phyloP scores from a whole-genome alignment of 2,888 invertebrate species.

The Meteorus cinctellus region DNA sequence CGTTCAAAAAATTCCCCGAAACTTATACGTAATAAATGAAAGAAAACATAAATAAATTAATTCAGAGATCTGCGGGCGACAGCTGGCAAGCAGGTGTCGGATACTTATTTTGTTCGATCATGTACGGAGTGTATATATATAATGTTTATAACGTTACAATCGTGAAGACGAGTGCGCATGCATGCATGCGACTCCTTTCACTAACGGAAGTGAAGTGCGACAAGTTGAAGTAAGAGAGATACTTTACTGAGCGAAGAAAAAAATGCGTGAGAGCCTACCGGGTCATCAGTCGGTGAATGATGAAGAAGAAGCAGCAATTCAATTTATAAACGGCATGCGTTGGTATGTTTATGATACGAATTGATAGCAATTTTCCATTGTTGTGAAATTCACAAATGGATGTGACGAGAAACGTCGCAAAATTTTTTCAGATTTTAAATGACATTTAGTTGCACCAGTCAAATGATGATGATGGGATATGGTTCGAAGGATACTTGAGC shows the following conservation, averaged over 20 bases:
- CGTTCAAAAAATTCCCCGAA: background rate
- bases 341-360: background rate
- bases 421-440: background rate
- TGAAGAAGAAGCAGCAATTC: background rate
- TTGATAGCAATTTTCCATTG: background rate
- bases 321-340: background rate
- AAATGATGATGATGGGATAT: background rate
- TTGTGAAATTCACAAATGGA: background rate
- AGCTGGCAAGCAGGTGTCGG: slow-evolving; percentile 40
- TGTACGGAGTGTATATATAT: slow-evolving; percentile 32
- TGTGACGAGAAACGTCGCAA: background rate
- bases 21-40: background rate
- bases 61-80: slow-evolving; percentile 6
- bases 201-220: slow-evolving; percentile 57
- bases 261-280: slow-evolving; percentile 63
- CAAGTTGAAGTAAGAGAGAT: slow-evolving; percentile 39
- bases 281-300: slow-evolving; percentile 58
- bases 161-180: slow-evolving; percentile 38
- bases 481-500: no score
- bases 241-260: no score
- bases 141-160: slow-evolving; percentile 25
- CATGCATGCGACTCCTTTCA: slow-evolving; percentile 54
- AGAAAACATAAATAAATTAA: background rate
- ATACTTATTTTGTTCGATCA: slow-evolving; percentile 29
- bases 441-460: background rate